Conservation (phyloP, 2,113 vertebrate species). For the Phoenicopterus ruber region DNA sequence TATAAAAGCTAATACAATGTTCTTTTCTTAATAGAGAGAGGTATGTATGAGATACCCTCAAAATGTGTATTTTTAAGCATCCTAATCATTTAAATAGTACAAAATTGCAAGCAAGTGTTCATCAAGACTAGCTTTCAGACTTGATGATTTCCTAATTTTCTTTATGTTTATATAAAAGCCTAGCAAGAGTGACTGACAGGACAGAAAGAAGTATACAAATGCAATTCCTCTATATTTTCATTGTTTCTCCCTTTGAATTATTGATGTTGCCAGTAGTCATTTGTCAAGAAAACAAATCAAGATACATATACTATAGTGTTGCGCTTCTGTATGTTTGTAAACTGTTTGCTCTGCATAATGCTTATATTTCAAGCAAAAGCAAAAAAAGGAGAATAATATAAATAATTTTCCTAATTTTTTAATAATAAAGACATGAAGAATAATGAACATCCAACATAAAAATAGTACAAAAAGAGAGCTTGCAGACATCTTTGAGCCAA, state of each 20-base stretch:
- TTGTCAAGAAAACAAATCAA: conserved; percentile 75
- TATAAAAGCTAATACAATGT: conserved; percentile 38
- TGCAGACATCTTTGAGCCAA: conserved; percentile 18
- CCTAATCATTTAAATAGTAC: not conserved
- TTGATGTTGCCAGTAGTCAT: conserved; percentile 76
- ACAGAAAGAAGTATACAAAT: conserved; percentile 64
- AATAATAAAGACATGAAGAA: not conserved
- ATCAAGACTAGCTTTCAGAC: not conserved
- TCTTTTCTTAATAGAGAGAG: conserved; percentile 40
- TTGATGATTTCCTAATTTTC: conserved; percentile 60
- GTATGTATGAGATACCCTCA: not conserved
- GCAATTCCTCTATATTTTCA: conserved; percentile 70
- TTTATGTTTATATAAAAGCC: conserved; percentile 49
- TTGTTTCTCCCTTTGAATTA: conserved; percentile 77
- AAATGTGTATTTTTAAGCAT: conserved; percentile 22
- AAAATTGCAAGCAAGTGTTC: conserved; percentile 45
- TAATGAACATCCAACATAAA: not conserved
- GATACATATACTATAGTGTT: conserved; percentile 24
- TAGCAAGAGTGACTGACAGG: conserved; percentile 69
- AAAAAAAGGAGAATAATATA: not conserved
- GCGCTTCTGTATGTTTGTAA: conserved; percentile 49
- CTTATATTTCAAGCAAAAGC: conserved; percentile 26
- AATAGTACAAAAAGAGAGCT: not conserved
- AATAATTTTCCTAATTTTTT: conserved; percentile 6
- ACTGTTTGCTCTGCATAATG: conserved; percentile 20